Percentiles rank a stretch among this genome's conserved stretches.
phyloP scores from a whole-genome alignment of 2,888 invertebrate genomes.

The Furcula furcula region DNA sequence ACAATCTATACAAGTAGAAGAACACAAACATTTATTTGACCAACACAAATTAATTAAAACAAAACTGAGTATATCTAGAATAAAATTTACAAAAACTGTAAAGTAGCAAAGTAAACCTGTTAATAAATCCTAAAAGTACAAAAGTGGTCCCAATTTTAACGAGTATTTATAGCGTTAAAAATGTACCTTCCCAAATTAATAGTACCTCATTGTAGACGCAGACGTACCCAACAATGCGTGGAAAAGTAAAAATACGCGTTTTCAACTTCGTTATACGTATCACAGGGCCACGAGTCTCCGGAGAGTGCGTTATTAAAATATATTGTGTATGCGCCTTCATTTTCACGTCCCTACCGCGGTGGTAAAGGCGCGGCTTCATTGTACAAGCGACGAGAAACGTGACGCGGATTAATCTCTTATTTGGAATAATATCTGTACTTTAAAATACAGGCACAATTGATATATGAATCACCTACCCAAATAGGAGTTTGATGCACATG shows the following conservation, averaged over 20 bases:
- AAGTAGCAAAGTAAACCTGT: too few relatives aligned
- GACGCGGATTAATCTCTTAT: too few relatives aligned
- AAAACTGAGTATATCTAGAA: too few relatives aligned
- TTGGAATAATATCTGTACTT: too few relatives aligned
- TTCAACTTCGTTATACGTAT: slow-evolving; percentile 68
- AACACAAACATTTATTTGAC: too few relatives aligned
- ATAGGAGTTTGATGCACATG: too few relatives aligned
- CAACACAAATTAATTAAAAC: too few relatives aligned
- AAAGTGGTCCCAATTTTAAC: slow-evolving; percentile 11
- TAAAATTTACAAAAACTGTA: too few relatives aligned
- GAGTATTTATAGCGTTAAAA: slow-evolving; percentile 42
- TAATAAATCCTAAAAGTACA: background rate
- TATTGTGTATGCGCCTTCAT: slow-evolving; percentile 69
- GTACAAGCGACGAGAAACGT: slow-evolving; percentile 17
- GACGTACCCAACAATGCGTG: slow-evolving; percentile 49
- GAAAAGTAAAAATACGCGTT: slow-evolving; percentile 71
- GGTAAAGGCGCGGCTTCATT: slow-evolving; percentile 8
- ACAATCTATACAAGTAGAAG: too few relatives aligned
- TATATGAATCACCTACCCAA: too few relatives aligned
- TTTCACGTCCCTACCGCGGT: slow-evolving; percentile 48
- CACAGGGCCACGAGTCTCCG: slow-evolving; percentile 54
- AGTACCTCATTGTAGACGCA: background rate
- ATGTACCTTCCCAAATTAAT: slow-evolving; percentile 38
- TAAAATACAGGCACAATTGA: too few relatives aligned
- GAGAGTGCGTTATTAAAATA: slow-evolving; percentile 78